These are phyloP conservation scores for Pangasianodon gigas DNA, from an alignment of 2,113 vertebrate genomes.

Conservation along the genomic window DNA sequence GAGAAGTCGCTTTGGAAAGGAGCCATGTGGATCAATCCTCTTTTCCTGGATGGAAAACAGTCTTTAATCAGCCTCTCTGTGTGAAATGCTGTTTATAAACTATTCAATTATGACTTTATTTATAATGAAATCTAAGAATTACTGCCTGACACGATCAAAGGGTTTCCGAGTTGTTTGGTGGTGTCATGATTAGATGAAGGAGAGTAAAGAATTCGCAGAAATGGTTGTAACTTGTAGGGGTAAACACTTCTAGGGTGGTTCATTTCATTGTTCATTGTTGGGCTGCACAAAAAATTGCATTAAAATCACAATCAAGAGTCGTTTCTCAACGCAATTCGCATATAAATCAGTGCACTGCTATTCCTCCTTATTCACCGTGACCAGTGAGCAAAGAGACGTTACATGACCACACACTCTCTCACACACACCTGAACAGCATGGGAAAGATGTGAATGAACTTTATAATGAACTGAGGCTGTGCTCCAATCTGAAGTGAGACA, in stretches of 20 bases:
- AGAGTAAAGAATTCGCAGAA: not conserved
- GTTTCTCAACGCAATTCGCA: not conserved
- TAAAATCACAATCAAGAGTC: not conserved
- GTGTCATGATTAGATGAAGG: not conserved
- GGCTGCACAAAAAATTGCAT: not conserved
- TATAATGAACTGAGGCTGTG: not conserved
- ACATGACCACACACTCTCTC: not conserved
- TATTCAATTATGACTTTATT: not conserved
- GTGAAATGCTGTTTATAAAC: not conserved
- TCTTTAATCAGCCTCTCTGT: slow-evolving; percentile 39
- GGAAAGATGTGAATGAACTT: not conserved
- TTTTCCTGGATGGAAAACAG: slow-evolving; percentile 53
- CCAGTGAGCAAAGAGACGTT: no score
- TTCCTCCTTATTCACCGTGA: not conserved
- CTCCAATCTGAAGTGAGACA: not conserved
- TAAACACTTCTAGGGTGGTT: no score
- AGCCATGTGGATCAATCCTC: slow-evolving; percentile 62
- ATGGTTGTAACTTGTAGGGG: not conserved
- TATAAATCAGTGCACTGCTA: not conserved
- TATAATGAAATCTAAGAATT: no score
- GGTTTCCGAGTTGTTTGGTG: not conserved
- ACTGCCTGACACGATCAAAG: not conserved
- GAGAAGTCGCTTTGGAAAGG: slow-evolving; percentile 59
- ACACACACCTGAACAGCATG: not conserved
- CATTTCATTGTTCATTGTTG: not conserved